phyloP scores from a whole-genome alignment of 2,113 vertebrate species.

The Rhabdornis inornatus region DNA sequence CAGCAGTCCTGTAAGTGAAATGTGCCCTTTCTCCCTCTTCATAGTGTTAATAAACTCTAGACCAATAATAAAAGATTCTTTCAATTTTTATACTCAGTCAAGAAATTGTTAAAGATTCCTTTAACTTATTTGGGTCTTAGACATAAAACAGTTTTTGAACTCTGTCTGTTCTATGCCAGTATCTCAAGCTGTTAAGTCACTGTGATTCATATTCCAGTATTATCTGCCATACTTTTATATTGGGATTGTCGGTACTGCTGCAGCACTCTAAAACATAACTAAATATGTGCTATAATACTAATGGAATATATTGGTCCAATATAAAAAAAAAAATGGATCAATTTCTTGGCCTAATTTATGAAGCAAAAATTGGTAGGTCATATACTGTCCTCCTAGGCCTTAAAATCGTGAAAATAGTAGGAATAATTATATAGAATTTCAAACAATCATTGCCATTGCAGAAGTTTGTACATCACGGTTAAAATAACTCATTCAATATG shows the following conservation, averaged over 20 bases:
- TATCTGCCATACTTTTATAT: background rate
- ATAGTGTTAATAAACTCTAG: background rate
- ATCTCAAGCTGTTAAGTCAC: background rate
- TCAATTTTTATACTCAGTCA: background rate
- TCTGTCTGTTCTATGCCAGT: background rate
- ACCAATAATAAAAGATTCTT: background rate
- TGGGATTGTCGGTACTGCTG: background rate
- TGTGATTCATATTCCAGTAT: background rate
- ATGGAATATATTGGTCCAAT: background rate
- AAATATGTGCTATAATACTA: background rate
- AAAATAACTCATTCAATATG: background rate
- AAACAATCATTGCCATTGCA: background rate
- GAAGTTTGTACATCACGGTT: background rate
- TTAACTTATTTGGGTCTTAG: background rate
- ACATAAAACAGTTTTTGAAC: background rate
- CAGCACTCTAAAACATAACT: background rate
- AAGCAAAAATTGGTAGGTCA: background rate
- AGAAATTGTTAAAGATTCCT: background rate
- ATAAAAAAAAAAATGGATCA: background rate
- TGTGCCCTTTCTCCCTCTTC: background rate
- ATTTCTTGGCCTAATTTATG: background rate
- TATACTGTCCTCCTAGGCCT: background rate
- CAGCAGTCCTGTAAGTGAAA: background rate
- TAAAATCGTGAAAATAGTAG: background rate
- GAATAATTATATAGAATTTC: background rate